phyloP scores from a whole-genome alignment of 2,113 vertebrate species.

The Odontophorus gujanensis region DNA sequence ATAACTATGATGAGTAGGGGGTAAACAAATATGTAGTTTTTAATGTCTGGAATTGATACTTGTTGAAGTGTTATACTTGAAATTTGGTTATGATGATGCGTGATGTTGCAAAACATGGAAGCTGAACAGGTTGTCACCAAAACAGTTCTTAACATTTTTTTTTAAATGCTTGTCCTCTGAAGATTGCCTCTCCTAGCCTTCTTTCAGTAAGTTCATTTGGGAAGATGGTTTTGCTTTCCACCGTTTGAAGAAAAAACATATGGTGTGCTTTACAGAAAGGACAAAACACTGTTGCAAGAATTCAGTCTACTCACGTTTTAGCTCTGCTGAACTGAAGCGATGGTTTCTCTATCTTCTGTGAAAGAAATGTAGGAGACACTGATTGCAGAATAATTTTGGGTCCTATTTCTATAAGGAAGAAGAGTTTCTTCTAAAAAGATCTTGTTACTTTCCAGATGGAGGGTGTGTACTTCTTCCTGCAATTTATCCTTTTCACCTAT shows the following conservation, averaged over 20 bases:
- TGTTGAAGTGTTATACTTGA: not conserved
- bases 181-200: not conserved
- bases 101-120: not conserved
- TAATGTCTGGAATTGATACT: not conserved
- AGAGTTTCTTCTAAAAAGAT: slow-evolving; percentile 46
- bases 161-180: not conserved
- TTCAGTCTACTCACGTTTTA: not conserved
- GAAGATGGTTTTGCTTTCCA: not conserved
- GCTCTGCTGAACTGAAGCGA: not conserved
- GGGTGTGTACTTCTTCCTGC: not conserved
- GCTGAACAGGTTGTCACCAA: not conserved
- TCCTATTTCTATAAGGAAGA: slow-evolving; percentile 40
- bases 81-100: not conserved
- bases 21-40: not conserved
- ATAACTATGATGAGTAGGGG: slow-evolving; percentile 14
- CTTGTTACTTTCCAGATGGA: not conserved
- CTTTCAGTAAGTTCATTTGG: not conserved
- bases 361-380: not conserved
- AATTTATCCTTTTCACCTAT: not conserved
- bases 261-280: not conserved
- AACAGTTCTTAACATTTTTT: not conserved
- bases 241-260: not conserved
- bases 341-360: not conserved
- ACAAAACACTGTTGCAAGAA: not conserved
- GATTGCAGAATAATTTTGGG: not conserved